phyloP scores from a whole-genome alignment of 2,888 invertebrate species.

The Tetanocera ferruginea region DNA sequence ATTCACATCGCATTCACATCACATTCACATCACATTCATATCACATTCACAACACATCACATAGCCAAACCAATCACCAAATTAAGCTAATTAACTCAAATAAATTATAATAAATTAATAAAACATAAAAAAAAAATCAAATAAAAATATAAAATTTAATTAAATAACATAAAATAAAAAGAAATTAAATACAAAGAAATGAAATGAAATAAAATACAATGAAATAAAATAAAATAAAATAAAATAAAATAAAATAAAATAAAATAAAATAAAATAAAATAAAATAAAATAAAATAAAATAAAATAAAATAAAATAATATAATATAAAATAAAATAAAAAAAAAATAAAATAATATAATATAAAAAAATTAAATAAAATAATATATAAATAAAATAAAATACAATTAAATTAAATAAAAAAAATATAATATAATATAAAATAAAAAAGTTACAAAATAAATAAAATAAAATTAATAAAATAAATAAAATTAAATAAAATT shows the following conservation, averaged over 20 bases:
- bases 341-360: background rate
- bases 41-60: too few relatives aligned
- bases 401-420: too few relatives aligned
- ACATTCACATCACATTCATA: too few relatives aligned
- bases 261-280: background rate
- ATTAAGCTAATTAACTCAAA: background rate
- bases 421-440: background rate
- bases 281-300: background rate
- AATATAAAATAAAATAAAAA: background rate
- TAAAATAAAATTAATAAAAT: background rate
- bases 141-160: background rate
- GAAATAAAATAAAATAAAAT: too few relatives aligned
- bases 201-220: too few relatives aligned
- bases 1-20: too few relatives aligned
- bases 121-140: background rate
- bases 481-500: background rate
- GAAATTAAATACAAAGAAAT: background rate
- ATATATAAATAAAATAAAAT: background rate
- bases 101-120: background rate
- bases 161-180: background rate
- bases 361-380: background rate
- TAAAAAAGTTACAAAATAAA: background rate
- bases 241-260: background rate
- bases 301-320: background rate
- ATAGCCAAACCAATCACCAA: too few relatives aligned